phyloP scores from a whole-genome alignment of 2,888 invertebrate genomes.

The Stenotaenia linearis region DNA sequence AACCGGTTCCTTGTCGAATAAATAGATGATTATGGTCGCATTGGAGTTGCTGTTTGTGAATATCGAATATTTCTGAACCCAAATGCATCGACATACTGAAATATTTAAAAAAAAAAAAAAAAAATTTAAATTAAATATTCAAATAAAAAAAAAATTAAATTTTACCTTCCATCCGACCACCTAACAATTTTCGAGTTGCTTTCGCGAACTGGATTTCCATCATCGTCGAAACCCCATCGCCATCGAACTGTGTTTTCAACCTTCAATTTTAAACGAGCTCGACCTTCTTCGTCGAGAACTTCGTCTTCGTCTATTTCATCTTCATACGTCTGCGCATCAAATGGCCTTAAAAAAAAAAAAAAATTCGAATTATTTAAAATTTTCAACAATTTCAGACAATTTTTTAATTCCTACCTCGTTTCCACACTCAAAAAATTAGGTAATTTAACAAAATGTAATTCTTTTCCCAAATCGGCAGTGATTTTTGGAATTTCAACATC shows the following conservation, averaged over 20 bases:
- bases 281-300: conserved; percentile 93
- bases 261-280: conserved; percentile 80
- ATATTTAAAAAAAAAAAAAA: conserved; percentile 36
- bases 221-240: conserved; percentile 75
- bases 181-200: conserved; percentile 92
- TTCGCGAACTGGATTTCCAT: conserved; percentile 74
- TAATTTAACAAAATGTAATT: conserved; percentile 90
- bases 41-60: conserved; percentile 86
- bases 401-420: conserved; percentile 54
- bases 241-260: conserved; percentile 98
- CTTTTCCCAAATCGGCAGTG: conserved; percentile 81
- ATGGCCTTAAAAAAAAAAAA: conserved; percentile 59
- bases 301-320: conserved; percentile 99
- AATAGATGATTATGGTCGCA: conserved; percentile 97
- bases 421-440: conserved; percentile 98
- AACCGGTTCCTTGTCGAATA: conserved; percentile 94
- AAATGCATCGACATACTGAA: conserved; percentile 87
- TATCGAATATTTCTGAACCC: conserved; percentile 96
- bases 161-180: conserved; percentile 84
- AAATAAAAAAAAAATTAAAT: not conserved
- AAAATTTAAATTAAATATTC: not conserved
- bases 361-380: not conserved
- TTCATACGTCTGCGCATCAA: conserved; percentile 89
- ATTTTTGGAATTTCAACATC: conserved; percentile 97
- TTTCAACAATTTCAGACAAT: not conserved